Evolutionary conservation across 2,797 vertebrate species (phyloP), one percentile per base, ranked within the genome.

Genomic region (Salmo trutta): DNA sequence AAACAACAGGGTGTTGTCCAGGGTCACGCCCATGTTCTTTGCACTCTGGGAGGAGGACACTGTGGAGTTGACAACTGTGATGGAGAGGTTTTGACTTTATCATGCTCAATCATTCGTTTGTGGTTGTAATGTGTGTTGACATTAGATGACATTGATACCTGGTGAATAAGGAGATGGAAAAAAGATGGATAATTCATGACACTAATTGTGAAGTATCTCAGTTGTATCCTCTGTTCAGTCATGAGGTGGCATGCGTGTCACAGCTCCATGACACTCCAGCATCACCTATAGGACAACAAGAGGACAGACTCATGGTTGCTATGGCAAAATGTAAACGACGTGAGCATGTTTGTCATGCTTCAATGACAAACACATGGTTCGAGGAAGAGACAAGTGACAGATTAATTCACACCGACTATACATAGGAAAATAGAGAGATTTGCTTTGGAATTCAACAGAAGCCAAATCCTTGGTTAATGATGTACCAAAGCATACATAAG

Each of bases 301-400:
- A 75, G 64, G 53, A 75, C 15, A 53, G 21, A 59, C 52, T 51
- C 17, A 47, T 21, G 29, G 77, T 79, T 79, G 15, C 73, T 75
- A 71, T 75, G 66, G 66, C 74, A 70, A 79, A 65, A 56, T 24
- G 47, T 62, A 52, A 54, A 52, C 56, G 65, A 68, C 51, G 4
- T 41, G 27, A 27, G 72, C 31, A 3, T 16, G 74, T 64, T 47
- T 47, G 21, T 65, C 24, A 72, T 53, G 16, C 15, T 47, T 72
- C 70, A 72, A 72, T 71, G 41, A 71, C 69, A 70, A 51, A 36
- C n/a, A 70, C 0, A 21, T 4, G 6, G 19, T 51, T 47, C 10
- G 3, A 36, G 14, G n/a, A 31, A 36, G 29, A 68, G 31, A 68
- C 27, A 68, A 51, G 69, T 47, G 36, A 71, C 69, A 71, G 41